Conservation (phyloP, 2,888 invertebrate species). For the Drepana falcataria region DNA sequence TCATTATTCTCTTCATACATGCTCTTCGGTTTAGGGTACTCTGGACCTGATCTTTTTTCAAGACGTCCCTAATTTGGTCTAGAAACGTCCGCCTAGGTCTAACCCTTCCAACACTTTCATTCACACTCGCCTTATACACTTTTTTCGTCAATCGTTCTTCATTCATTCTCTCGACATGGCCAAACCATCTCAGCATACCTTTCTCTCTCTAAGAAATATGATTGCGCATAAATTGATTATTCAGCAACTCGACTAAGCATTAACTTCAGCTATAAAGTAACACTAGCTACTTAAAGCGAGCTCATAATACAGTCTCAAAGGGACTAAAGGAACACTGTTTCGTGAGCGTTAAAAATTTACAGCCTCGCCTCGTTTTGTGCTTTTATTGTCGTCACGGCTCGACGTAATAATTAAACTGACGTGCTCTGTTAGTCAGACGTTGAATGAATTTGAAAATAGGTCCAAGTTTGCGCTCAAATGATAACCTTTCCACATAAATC, state of each 20-base stretch:
- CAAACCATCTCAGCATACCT: too few species aligned
- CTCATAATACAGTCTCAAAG: constrained; percentile 31
- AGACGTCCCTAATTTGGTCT: too few species aligned
- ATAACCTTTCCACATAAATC: background rate
- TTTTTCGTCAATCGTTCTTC: too few species aligned
- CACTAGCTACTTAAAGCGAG: constrained; percentile 6
- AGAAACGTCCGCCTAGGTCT: too few species aligned
- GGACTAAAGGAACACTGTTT: constrained; percentile 54
- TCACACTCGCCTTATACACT: too few species aligned
- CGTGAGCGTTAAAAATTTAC: constrained; percentile 70
- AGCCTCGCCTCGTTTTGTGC: constrained; percentile 48
- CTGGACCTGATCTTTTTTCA: too few species aligned
- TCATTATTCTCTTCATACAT: too few species aligned
- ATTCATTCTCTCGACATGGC: too few species aligned
- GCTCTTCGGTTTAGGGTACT: too few species aligned
- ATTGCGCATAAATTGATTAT: background rate
- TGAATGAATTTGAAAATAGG: background rate
- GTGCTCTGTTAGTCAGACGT: constrained; percentile 4
- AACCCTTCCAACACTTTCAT: too few species aligned
- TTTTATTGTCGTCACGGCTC: constrained; percentile 49
- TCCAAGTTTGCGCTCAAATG: background rate
- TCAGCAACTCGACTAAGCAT: background rate
- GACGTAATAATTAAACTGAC: constrained; percentile 33
- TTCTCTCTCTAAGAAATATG: too few species aligned
- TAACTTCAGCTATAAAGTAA: background rate